Percentiles rank a stretch among this genome's conserved stretches.
phyloP scores from a whole-genome alignment of 2,888 invertebrate genomes.

The Lasioglossum oenotherae region DNA sequence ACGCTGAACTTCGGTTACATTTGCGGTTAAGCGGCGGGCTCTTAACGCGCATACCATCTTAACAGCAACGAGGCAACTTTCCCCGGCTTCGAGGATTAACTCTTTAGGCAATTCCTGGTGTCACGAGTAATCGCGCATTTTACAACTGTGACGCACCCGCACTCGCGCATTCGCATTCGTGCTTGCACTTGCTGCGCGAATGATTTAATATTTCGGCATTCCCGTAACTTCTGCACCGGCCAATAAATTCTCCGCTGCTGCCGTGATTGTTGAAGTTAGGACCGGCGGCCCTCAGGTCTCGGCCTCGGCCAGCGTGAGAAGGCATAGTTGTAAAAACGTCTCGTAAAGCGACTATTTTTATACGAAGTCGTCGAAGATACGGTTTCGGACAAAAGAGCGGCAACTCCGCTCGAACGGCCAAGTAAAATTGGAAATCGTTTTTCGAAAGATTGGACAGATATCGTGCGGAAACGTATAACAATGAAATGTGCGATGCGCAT shows the following conservation, averaged over 20 bases:
- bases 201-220: slow-evolving; percentile 22
- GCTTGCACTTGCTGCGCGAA: not conserved
- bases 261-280: slow-evolving; percentile 1
- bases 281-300: not conserved
- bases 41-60: slow-evolving; percentile 63
- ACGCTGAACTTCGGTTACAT: slow-evolving; percentile 70
- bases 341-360: slow-evolving; percentile 29
- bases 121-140: slow-evolving; percentile 70
- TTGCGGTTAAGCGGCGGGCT: slow-evolving; percentile 70
- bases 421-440: not conserved
- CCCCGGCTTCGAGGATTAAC: slow-evolving; percentile 65
- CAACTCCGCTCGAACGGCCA: not conserved
- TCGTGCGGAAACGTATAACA: not conserved
- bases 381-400: not conserved
- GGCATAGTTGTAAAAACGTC: slow-evolving; percentile 30
- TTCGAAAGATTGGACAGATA: not conserved
- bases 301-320: slow-evolving; percentile 8
- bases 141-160: slow-evolving; percentile 38
- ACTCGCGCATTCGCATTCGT: not conserved
- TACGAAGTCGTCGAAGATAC: slow-evolving; percentile 15
- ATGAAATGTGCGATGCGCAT: not conserved
- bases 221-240: not conserved
- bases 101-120: slow-evolving; percentile 62
- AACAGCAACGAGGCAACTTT: slow-evolving; percentile 64
- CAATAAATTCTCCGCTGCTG: slow-evolving; percentile 29